These are phyloP conservation scores for Aphidius ervi DNA, from an alignment of 1,140 invertebrate genomes.

Conservation along the genomic window DNA sequence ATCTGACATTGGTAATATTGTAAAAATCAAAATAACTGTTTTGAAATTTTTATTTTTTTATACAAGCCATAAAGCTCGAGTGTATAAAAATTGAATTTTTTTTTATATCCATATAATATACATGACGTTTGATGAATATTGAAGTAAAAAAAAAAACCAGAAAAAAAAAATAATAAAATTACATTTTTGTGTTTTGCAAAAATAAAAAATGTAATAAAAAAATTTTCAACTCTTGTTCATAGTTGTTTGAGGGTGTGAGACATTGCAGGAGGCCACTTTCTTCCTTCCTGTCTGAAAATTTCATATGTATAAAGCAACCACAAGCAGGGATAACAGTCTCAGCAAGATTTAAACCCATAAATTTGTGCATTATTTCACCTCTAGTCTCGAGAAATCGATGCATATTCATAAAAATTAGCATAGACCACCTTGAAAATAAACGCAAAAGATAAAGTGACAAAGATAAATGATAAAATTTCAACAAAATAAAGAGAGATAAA, in stretches of 20 bases:
- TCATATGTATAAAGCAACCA: slow-evolving; percentile 8
- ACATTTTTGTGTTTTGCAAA: neutral
- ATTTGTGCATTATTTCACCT: slow-evolving; percentile 40
- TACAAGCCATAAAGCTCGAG: too few relatives aligned
- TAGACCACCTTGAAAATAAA: slow-evolving; percentile 29
- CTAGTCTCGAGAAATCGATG: slow-evolving; percentile 37
- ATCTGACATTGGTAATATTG: too few relatives aligned
- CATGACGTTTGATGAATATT: too few relatives aligned
- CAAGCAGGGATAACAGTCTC: slow-evolving; percentile 19
- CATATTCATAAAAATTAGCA: slow-evolving; percentile 41
- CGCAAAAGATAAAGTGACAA: neutral
- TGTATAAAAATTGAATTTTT: too few relatives aligned
- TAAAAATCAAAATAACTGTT: too few relatives aligned
- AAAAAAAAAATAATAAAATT: slow-evolving; percentile 5
- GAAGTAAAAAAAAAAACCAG: neutral
- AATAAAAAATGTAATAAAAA: neutral
- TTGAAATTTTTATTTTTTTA: too few relatives aligned
- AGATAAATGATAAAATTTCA: neutral
- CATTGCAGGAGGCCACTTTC: slow-evolving; percentile 17
- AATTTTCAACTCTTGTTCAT: too few relatives aligned
- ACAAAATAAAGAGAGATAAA: neutral
- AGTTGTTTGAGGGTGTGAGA: slow-evolving; percentile 5
- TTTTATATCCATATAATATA: too few relatives aligned
- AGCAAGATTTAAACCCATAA: slow-evolving; percentile 32
- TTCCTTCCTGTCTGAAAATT: slow-evolving; percentile 18